Evolutionary conservation across 2,797 vertebrate species (phyloP).

Genomic region (Catharus ustulatus): DNA sequence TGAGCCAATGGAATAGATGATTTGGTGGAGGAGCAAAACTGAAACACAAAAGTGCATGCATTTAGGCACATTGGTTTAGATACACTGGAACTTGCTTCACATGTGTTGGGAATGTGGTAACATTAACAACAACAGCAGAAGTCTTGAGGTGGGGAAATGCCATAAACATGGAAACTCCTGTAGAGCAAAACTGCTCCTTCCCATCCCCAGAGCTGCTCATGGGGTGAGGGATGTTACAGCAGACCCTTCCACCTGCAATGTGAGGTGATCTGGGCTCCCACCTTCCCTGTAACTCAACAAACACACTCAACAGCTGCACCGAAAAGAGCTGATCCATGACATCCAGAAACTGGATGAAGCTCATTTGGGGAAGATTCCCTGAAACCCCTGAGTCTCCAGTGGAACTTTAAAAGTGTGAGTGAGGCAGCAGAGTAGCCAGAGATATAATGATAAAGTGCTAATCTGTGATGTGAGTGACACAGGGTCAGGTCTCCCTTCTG

Average conservation of each 20-base stretch:
- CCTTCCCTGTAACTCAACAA: not conserved
- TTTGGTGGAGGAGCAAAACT: not conserved
- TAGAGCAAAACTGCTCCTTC: not conserved
- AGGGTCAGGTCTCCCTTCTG: not conserved
- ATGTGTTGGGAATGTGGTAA: not conserved
- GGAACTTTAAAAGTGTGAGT: not conserved
- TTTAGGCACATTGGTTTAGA: not conserved
- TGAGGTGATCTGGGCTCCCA: not conserved
- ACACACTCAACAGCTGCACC: not conserved
- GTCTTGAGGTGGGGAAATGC: not conserved
- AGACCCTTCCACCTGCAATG: not conserved
- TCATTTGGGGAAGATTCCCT: not conserved
- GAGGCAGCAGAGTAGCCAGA: not conserved
- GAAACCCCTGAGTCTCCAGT: not conserved
- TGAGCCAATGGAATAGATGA: not conserved
- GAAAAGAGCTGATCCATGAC: not conserved
- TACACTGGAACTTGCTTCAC: not conserved
- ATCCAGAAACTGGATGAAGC: not conserved
- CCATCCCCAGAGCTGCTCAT: not conserved
- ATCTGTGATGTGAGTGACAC: not conserved
- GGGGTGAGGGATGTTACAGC: not conserved
- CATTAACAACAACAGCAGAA: not conserved
- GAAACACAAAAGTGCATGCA: not conserved
- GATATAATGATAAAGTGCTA: not conserved
- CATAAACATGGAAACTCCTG: not conserved